Evolutionary conservation across 2,797 vertebrate genomes (phyloP), one percentile per base, ranked within the genome.

Genomic region (Pempheris klunzingeri): DNA sequence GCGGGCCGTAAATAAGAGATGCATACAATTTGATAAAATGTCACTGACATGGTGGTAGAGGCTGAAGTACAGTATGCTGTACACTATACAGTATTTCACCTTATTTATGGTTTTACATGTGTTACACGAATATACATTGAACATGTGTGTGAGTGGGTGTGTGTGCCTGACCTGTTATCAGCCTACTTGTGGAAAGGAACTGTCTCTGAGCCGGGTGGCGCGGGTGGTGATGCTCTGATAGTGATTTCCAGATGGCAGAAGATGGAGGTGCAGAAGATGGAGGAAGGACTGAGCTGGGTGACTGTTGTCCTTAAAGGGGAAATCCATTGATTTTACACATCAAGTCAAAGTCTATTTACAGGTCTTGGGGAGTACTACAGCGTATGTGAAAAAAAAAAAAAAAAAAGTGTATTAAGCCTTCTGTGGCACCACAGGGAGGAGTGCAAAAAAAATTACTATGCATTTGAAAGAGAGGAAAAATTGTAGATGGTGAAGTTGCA

Each of bases 291-390:
- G 53, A 44, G 1, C 22, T 22, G 5, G 5, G 38, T 54, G 57
- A 62, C 24, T 44, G 5, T 20, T 43, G 59, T 63, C 28, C 55
- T 67, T 63, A 34, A 47, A 34, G n/a, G 22, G 39, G 20, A 69
- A 53, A 36, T 59, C 26, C 22, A 9, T 20, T 49, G 61, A 65
- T 49, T 74, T 39, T 18, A 32, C 34, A 28, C 32, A 69, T 36
- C 15, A 47, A 36, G 58, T 36, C 15, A 47, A 36, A 41, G 32
- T 58, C 14, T 47, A 18, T 68, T 34, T 36, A 30, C 38, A 54
- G 24, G 61, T 49, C 24, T 22, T 43, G 9, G 18, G 14, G 10
- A 28, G 17, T 47, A 38, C 4, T 44, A 13, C 43, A 18, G 39
- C 50, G 7, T 53, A 20, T 47, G 46, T 47, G 17, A 32, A 20